These are phyloP conservation scores for Syngnathus scovelli DNA, from an alignment of 2,113 vertebrate species.

Conservation along the genomic window DNA sequence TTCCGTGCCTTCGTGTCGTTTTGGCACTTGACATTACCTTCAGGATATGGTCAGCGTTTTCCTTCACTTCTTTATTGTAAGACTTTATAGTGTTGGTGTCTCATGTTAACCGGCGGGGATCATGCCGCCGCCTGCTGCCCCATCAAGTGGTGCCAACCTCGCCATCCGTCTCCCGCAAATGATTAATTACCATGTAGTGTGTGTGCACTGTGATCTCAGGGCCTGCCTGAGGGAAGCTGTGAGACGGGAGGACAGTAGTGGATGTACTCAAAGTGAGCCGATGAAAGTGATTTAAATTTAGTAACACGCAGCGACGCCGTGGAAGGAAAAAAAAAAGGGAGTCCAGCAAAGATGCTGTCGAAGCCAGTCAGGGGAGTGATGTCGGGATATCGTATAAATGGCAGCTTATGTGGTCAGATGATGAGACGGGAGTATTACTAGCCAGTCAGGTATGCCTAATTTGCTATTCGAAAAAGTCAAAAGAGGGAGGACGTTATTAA, in stretches of 20 bases:
- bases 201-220: slow-evolving; percentile 72
- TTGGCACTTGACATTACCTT: slow-evolving; percentile 3
- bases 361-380: slow-evolving; percentile 9
- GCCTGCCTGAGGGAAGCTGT: slow-evolving; percentile 63
- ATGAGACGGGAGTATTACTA: slow-evolving; percentile 1
- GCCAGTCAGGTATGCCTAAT: not conserved
- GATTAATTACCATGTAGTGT: slow-evolving; percentile 73
- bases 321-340: slow-evolving; percentile 15
- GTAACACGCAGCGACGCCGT: slow-evolving; percentile 27
- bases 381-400: not conserved
- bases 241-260: slow-evolving; percentile 56
- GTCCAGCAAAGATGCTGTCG: slow-evolving; percentile 19
- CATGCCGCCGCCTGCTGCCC: slow-evolving; percentile 51
- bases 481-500: slow-evolving; percentile 1
- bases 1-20: slow-evolving; percentile 4
- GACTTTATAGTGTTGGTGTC: slow-evolving; percentile 23
- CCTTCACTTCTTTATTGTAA: not conserved
- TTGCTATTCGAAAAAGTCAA: not conserved
- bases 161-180: slow-evolving; percentile 78
- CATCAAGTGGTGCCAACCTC: slow-evolving; percentile 64
- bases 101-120: slow-evolving; percentile 56
- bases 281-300: slow-evolving; percentile 49
- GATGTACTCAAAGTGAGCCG: slow-evolving; percentile 34
- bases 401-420: not conserved
- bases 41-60: slow-evolving; percentile 1